Conservation (phyloP, 2,797 vertebrate genomes). For the Sciaenops ocellatus region DNA sequence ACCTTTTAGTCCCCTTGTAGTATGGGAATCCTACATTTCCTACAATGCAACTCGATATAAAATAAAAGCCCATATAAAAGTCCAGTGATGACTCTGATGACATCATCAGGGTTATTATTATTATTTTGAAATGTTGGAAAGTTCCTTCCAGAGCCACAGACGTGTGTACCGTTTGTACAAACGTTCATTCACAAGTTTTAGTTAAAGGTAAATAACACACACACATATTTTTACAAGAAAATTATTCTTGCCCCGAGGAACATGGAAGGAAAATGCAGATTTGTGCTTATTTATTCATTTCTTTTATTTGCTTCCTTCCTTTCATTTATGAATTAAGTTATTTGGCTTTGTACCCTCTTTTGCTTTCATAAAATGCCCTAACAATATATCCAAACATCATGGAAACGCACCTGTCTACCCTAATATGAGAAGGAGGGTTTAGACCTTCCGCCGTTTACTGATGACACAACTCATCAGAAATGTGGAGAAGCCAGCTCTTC, state of each 20-base stretch:
- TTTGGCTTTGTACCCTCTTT: neutral
- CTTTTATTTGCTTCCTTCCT: neutral
- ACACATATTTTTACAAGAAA: neutral
- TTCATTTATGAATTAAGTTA: neutral
- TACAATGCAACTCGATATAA: neutral
- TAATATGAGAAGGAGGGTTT: slow-evolving; percentile 18
- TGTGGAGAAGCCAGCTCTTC: slow-evolving; percentile 56
- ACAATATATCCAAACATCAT: neutral
- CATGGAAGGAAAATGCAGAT: neutral
- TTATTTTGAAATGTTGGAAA: neutral
- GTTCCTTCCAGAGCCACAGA: neutral
- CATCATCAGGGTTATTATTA: neutral
- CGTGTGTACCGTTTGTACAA: neutral
- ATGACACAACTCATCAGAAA: slow-evolving; percentile 62
- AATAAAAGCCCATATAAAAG: neutral
- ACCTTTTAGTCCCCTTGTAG: neutral
- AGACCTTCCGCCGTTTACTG: slow-evolving; percentile 53
- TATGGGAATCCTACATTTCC: neutral
- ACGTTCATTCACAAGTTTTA: neutral
- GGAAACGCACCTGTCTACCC: slow-evolving; percentile 45
- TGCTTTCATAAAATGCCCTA: neutral
- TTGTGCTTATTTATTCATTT: neutral
- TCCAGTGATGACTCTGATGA: neutral
- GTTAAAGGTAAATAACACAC: neutral
- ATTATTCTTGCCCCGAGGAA: neutral